phyloP scores from a whole-genome alignment of 64 coral and sea anemone genomes.

The Cladopsammia gracilis region DNA sequence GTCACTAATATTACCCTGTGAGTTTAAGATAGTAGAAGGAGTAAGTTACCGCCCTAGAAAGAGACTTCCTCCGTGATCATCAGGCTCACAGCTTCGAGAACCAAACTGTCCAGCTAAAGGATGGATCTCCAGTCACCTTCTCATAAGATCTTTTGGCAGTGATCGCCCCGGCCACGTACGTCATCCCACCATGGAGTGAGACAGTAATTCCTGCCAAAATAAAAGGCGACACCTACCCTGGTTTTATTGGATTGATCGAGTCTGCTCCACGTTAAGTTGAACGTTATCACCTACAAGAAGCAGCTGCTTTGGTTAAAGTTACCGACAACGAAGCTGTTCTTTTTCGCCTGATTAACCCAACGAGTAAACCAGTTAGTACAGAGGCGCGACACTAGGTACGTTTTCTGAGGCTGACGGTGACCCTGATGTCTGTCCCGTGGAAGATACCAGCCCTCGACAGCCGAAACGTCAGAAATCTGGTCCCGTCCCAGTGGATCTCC shows the following conservation, averaged over 20 bases:
- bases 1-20: too few species aligned
- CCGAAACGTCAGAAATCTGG: background rate
- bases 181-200: background rate
- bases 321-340: background rate
- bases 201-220: background rate
- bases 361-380: background rate
- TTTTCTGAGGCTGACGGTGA: background rate
- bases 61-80: background rate
- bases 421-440: background rate
- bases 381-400: conserved; percentile 9
- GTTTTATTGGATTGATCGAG: background rate
- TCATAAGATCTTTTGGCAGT: background rate
- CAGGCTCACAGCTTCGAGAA: background rate
- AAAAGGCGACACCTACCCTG: background rate
- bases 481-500: background rate
- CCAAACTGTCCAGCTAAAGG: background rate
- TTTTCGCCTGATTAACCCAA: conserved; percentile 48
- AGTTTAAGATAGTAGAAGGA: background rate
- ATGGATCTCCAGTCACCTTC: background rate
- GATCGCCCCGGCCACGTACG: background rate
- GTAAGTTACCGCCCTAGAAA: background rate
- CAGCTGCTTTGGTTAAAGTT: conserved; percentile 6
- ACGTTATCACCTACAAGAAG: conserved; percentile 35
- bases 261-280: background rate
- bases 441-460: background rate